Evolutionary conservation across 2,888 invertebrate genomes (phyloP), one percentile per base, ranked within the genome.

Genomic region (Nezara viridula): DNA sequence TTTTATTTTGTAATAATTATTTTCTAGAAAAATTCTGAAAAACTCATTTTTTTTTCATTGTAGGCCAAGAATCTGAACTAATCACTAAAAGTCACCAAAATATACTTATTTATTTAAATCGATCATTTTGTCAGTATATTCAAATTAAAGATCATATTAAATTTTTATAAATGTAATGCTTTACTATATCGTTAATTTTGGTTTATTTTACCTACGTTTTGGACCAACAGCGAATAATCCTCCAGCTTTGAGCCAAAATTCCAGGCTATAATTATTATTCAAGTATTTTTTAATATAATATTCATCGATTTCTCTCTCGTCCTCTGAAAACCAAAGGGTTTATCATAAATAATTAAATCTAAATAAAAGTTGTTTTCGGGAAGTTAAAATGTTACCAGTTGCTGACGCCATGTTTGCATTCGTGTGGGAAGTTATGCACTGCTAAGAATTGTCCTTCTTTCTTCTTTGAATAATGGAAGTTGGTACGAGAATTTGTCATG

Each of bases 241-340:
- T 44, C 81, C 81, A 47, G 44, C 44, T n/a, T 81, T 81, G 44
- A 81, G 44, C 81, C 81, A 81, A n/a, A 81, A 81, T 37, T 40
- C 40, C 44, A 81, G n/a, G 44, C 81, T 44, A 47, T 44, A 81
- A n/a, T n/a, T 81, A 5, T 47, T 4, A 6, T 81, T 44, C 37
- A 81, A 19, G 44, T 2, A 40, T n/a, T 40, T 14, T 10, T 14
- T 2, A 47, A 40, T n/a, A 44, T 81, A 81, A 47, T 12, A 47
- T 24, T 81, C 81, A 24, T 81, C 44, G 12, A 37, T 44, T 60
- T 9, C 14, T 2, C 9, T 21, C n/a, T 81, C 44, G 7, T 44
- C 37, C 2, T 37, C 81, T 81, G n/a, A 14, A 81, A 81, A 2
- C 14, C 40, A 81, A 24, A 14, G 7, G 6, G 3, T 0, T 0